Evolutionary conservation across 2,888 invertebrate genomes (phyloP).

Genomic region (Plagodis dolabraria): DNA sequence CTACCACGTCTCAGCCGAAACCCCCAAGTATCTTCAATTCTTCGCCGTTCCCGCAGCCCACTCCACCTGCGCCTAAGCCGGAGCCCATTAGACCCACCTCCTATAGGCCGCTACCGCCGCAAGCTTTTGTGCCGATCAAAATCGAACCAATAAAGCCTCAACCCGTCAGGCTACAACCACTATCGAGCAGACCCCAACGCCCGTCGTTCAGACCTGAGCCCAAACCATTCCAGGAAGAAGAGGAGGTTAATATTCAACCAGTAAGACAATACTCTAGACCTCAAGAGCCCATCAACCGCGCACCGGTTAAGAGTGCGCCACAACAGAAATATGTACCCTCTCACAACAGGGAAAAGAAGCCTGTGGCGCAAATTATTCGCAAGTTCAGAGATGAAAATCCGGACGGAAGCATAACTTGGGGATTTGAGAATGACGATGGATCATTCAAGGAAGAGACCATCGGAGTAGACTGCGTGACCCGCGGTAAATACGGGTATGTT

Average conservation of each 20-base stretch:
- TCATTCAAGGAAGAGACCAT: conserved; percentile 94
- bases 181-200: conserved; percentile 78
- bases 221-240: conserved; percentile 75
- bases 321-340: conserved; percentile 70
- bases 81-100: conserved; percentile 77
- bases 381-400: conserved; percentile 92
- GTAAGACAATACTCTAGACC: conserved; percentile 77
- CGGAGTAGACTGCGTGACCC: conserved; percentile 90
- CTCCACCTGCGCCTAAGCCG: conserved; percentile 62
- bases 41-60: conserved; percentile 72
- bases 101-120: conserved; percentile 72
- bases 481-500: conserved; percentile 93
- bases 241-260: conserved; percentile 71
- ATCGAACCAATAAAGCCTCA: conserved; percentile 71
- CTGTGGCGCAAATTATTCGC: conserved; percentile 88
- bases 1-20: conserved; percentile 76
- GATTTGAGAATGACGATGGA: conserved; percentile 94
- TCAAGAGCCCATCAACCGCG: conserved; percentile 68
- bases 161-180: conserved; percentile 74
- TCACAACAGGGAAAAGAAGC: conserved; percentile 85
- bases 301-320: conserved; percentile 64
- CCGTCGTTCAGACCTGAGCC: conserved; percentile 82
- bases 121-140: conserved; percentile 69
- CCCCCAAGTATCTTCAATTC: conserved; percentile 75
- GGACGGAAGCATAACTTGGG: conserved; percentile 94